phyloP scores from a whole-genome alignment of 2,113 vertebrate genomes.

The Dolichallabes microphthalmus region DNA sequence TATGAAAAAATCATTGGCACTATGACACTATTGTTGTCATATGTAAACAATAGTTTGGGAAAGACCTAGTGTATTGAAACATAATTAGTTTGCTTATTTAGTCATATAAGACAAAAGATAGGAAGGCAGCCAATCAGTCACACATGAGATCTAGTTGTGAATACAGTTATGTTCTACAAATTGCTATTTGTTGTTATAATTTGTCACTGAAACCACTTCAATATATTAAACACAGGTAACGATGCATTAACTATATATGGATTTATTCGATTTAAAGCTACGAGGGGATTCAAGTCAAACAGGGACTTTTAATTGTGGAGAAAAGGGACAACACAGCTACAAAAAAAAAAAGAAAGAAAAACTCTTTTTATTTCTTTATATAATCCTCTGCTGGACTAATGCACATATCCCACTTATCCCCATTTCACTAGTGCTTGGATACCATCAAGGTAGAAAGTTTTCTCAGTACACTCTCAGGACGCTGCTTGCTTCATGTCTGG shows the following conservation, averaged over 20 bases:
- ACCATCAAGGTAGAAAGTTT: too few relatives aligned
- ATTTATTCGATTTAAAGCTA: not conserved
- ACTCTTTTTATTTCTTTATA: too few relatives aligned
- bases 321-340: too few relatives aligned
- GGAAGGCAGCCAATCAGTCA: not conserved
- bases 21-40: not conserved
- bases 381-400: too few relatives aligned
- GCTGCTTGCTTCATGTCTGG: too few relatives aligned
- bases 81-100: not conserved
- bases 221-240: not conserved
- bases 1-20: not conserved
- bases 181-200: not conserved
- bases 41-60: not conserved
- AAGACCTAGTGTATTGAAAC: not conserved
- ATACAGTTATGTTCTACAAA: not conserved
- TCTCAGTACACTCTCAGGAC: too few relatives aligned
- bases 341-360: too few relatives aligned
- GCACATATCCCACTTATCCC: too few relatives aligned
- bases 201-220: not conserved
- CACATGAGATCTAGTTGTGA: too few relatives aligned
- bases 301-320: too few relatives aligned
- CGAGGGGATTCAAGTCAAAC: too few relatives aligned
- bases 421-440: too few relatives aligned
- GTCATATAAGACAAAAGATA: not conserved
- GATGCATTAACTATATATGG: not conserved